Conservation (phyloP, 2,797 vertebrate species). For the Typhlichthys subterraneus region DNA sequence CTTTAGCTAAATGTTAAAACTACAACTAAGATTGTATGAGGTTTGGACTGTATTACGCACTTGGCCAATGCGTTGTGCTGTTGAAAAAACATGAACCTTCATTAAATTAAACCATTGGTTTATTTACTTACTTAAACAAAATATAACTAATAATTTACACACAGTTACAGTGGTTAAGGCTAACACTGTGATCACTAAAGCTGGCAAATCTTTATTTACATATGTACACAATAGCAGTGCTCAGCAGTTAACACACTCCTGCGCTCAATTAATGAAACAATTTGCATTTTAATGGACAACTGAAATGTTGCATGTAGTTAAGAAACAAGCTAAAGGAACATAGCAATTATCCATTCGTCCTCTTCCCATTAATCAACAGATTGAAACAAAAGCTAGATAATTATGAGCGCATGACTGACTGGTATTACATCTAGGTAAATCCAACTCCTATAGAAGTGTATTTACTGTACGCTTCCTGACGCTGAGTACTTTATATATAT, state of each 20-base stretch:
- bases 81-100: neutral
- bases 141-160: conserved; percentile 18
- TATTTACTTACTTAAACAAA: neutral
- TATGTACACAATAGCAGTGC: conserved; percentile 52
- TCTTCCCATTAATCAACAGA: conserved; percentile 33
- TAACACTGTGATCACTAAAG: conserved; percentile 44
- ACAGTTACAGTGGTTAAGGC: conserved; percentile 23
- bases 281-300: conserved; percentile 76
- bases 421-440: conserved; percentile 33
- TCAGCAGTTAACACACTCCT: conserved; percentile 53
- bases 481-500: neutral
- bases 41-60: neutral
- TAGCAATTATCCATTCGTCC: conserved; percentile 48
- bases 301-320: conserved; percentile 65
- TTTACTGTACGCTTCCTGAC: neutral
- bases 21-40: neutral
- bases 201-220: conserved; percentile 59
- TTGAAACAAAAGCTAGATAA: conserved; percentile 31
- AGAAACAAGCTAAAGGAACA: conserved; percentile 61
- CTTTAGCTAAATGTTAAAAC: neutral
- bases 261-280: conserved; percentile 69
- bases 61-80: neutral
- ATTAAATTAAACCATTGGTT: neutral
- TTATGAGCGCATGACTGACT: conserved; percentile 39
- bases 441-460: conserved; percentile 23